Evolutionary conservation across 2,888 invertebrate genomes (phyloP).

Genomic region (Pammene aurita): DNA sequence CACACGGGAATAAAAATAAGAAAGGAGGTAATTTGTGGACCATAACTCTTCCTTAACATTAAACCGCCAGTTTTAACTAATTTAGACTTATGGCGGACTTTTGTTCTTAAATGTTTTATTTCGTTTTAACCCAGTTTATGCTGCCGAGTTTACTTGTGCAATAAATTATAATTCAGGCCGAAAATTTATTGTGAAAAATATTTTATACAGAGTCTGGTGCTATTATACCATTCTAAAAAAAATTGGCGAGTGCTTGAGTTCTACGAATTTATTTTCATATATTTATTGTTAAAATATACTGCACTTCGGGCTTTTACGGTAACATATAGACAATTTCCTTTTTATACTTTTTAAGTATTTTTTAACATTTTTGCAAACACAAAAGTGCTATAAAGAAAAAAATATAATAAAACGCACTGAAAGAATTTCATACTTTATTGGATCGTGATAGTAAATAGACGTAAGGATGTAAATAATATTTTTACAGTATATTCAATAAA

Average conservation of each 20-base stretch:
- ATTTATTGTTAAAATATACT: too few species aligned
- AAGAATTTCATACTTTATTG: slow-evolving; percentile 65
- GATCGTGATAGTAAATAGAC: slow-evolving; percentile 79
- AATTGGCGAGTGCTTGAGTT: too few species aligned
- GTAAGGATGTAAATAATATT: slow-evolving; percentile 78
- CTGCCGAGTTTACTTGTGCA: background rate
- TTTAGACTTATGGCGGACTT: slow-evolving; percentile 16
- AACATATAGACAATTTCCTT: too few species aligned
- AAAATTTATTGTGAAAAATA: too few species aligned
- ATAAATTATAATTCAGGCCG: too few species aligned
- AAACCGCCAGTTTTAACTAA: slow-evolving; percentile 1
- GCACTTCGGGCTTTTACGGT: too few species aligned
- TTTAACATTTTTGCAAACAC: too few species aligned
- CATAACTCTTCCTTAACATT: slow-evolving; percentile 29
- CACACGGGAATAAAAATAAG: slow-evolving; percentile 9
- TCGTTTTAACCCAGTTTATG: background rate
- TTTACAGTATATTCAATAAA: slow-evolving; percentile 69
- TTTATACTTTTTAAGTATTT: too few species aligned
- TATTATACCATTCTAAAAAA: too few species aligned
- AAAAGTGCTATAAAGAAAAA: background rate
- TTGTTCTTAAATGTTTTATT: background rate
- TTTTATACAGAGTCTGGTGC: too few species aligned
- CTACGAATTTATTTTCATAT: too few species aligned
- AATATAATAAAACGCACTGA: slow-evolving; percentile 50
- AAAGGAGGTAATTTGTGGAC: slow-evolving; percentile 26